A percentile compares a stretch with the other conserved stretches of the same genome.
These are phyloP conservation scores for Aphis gossypii DNA, from an alignment of 1,140 invertebrate species.

Conservation along the genomic window DNA sequence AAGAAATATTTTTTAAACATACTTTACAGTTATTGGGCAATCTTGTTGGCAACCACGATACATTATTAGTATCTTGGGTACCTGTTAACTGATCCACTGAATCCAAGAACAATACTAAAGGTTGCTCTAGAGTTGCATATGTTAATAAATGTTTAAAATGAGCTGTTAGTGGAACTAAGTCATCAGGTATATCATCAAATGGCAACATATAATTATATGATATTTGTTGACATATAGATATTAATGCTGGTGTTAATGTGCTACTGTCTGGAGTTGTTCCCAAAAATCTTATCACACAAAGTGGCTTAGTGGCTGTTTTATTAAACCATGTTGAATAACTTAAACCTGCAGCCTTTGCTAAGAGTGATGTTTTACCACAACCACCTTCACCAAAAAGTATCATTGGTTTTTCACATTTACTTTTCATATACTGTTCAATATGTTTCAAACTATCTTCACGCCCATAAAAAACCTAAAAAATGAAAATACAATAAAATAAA, in stretches of 20 bases:
- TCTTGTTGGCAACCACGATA: conserved; percentile 94
- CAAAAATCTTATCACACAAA: conserved; percentile 90
- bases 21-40: conserved; percentile 91
- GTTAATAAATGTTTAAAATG: conserved; percentile 94
- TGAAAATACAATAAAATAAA: neutral
- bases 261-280: conserved; percentile 97
- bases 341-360: conserved; percentile 90
- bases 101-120: conserved; percentile 86
- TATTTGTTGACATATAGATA: conserved; percentile 95
- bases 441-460: conserved; percentile 84
- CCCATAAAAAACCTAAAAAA: conserved; percentile 85
- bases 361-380: conserved; percentile 95
- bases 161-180: conserved; percentile 92
- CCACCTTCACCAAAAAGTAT: conserved; percentile 96
- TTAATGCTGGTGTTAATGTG: conserved; percentile 90
- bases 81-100: conserved; percentile 96
- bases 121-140: conserved; percentile 80
- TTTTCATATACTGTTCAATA: conserved; percentile 87
- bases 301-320: conserved; percentile 72
- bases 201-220: conserved; percentile 93
- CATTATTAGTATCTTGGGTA: conserved; percentile 90
- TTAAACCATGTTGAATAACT: conserved; percentile 76
- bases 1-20: conserved; percentile 59
- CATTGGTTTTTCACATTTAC: conserved; percentile 84
- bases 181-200: conserved; percentile 93